Evolutionary conservation across 2,113 vertebrate genomes (phyloP).

Genomic region (Syngnathus scovelli): DNA sequence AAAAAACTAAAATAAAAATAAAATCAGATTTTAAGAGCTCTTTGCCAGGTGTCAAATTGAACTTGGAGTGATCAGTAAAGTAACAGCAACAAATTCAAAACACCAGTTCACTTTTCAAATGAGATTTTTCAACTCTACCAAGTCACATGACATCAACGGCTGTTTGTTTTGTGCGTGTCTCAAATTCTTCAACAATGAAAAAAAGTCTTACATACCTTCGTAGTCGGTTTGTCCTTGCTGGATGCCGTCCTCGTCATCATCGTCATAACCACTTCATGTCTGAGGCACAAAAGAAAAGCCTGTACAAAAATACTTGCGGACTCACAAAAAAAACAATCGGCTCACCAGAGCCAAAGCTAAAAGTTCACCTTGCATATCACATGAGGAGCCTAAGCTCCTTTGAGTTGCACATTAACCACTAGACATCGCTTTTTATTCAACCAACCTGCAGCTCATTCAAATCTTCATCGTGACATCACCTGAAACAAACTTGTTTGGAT

Average conservation of each 20-base stretch:
- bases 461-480: too few species aligned
- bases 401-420: constrained; percentile 63
- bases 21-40: too few species aligned
- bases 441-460: constrained; percentile 15
- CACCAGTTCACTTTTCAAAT: too few species aligned
- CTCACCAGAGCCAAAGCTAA: constrained; percentile 38
- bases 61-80: too few species aligned
- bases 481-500: too few species aligned
- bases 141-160: too few species aligned
- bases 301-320: neutral
- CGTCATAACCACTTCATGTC: constrained; percentile 21
- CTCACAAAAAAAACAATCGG: constrained; percentile 14
- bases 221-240: constrained; percentile 14
- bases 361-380: constrained; percentile 52
- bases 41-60: too few species aligned
- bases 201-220: constrained; percentile 49
- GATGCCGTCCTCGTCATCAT: constrained; percentile 8
- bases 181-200: too few species aligned
- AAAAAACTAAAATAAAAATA: too few species aligned
- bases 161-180: too few species aligned
- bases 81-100: too few species aligned
- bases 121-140: too few species aligned
- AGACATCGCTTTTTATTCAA: constrained; percentile 18
- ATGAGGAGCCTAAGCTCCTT: constrained; percentile 28
- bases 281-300: constrained; percentile 2